Conservation (phyloP, 2,797 vertebrate genomes). For the Sebastes glaucus region DNA sequence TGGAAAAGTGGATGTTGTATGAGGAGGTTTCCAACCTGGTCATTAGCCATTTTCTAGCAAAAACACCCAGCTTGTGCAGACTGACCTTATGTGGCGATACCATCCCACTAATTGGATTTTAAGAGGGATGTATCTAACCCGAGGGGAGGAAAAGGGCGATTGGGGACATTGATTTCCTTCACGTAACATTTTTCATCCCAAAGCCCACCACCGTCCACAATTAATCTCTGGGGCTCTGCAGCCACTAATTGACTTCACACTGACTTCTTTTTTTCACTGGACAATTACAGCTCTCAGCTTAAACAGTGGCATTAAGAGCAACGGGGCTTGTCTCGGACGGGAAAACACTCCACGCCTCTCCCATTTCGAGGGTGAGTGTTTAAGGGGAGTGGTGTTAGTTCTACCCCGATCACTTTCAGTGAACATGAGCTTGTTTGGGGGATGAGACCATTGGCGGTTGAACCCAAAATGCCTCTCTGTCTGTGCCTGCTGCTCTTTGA, state of each 20-base stretch:
- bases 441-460: background rate
- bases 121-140: constrained; percentile 35
- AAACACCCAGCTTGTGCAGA: constrained; percentile 9
- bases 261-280: background rate
- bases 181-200: constrained; percentile 50
- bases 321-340: background rate
- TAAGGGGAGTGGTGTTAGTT: background rate
- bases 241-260: constrained; percentile 50
- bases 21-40: constrained; percentile 1
- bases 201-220: constrained; percentile 25
- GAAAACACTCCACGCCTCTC: background rate
- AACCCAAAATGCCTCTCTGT: background rate
- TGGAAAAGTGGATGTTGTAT: background rate
- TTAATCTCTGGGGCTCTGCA: constrained; percentile 46
- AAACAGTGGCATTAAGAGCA: background rate
- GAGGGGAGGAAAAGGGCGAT: constrained; percentile 18
- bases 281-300: constrained; percentile 37
- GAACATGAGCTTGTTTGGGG: background rate
- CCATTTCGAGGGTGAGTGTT: background rate
- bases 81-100: constrained; percentile 40
- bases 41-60: constrained; percentile 18
- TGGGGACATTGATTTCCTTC: constrained; percentile 43
- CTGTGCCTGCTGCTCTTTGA: background rate
- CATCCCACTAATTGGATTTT: constrained; percentile 56
- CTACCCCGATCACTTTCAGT: background rate